phyloP scores from a whole-genome alignment of 2,797 vertebrate genomes.

The Lacerta viridis region DNA sequence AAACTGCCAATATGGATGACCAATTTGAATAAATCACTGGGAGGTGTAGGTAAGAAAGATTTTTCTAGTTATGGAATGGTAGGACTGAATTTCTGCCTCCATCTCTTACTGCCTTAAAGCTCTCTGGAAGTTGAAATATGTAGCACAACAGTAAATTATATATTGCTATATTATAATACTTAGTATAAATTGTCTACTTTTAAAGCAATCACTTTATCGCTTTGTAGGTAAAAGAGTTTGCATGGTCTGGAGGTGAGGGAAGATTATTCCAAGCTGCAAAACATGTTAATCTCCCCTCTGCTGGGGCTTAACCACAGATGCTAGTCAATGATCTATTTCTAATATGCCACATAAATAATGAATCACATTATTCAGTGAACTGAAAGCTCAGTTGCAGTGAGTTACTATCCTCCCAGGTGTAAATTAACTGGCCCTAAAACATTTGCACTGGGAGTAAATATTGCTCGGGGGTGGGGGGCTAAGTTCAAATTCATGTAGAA shows the following conservation, averaged over 20 bases:
- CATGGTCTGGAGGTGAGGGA: constrained; percentile 49
- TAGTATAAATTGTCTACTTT: constrained; percentile 45
- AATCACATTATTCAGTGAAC: constrained; percentile 64
- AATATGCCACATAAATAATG: constrained; percentile 60
- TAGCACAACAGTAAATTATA: constrained; percentile 32
- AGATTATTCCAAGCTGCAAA: constrained; percentile 62
- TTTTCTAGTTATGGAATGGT: not conserved
- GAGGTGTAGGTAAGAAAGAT: not conserved
- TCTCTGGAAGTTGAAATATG: not conserved
- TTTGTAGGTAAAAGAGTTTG: constrained; percentile 41
- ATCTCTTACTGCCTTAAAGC: constrained; percentile 26
- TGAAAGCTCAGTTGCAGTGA: constrained; percentile 50
- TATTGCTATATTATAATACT: constrained; percentile 11
- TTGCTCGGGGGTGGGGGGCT: not conserved
- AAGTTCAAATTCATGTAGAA: not conserved
- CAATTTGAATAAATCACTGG: not conserved
- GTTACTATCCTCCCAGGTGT: constrained; percentile 23
- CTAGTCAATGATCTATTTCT: constrained; percentile 66
- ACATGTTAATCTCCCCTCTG: constrained; percentile 57
- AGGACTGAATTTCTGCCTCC: not conserved
- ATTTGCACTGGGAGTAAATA: constrained; percentile 35
- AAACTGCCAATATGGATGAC: not conserved
- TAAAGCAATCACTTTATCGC: constrained; percentile 36
- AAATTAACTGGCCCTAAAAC: constrained; percentile 47
- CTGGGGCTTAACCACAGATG: constrained; percentile 56